A percentile compares a stretch with the other conserved stretches of the same genome.
Conservation (phyloP, 2,888 invertebrate species). For the Sarcophaga caerulescens region DNA sequence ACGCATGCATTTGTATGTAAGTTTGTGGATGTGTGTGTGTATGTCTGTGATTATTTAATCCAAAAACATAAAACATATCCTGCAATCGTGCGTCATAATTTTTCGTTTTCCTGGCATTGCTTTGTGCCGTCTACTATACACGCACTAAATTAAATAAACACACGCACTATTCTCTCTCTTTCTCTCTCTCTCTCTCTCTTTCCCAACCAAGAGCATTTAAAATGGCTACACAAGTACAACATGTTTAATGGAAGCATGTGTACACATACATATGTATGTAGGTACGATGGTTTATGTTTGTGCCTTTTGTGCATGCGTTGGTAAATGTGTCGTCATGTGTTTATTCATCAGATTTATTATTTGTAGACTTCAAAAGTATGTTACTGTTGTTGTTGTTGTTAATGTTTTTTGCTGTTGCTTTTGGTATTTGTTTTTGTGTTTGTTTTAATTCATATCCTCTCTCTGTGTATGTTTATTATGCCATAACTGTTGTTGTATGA, state of each 20-base stretch:
- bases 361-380: slow-evolving; percentile 47
- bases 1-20: background rate
- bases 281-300: background rate
- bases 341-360: slow-evolving; percentile 66
- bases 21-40: background rate
- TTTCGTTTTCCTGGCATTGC: slow-evolving; percentile 2
- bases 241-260: no score
- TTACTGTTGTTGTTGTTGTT: slow-evolving; percentile 31
- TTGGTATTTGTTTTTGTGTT: slow-evolving; percentile 10
- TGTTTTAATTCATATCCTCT: slow-evolving; percentile 32
- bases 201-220: background rate
- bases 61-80: slow-evolving; percentile 51
- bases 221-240: background rate
- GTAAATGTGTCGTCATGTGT: slow-evolving; percentile 50
- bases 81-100: slow-evolving; percentile 65
- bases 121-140: background rate
- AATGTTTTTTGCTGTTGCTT: background rate
- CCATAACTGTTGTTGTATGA: slow-evolving; percentile 35
- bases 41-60: background rate
- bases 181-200: background rate
- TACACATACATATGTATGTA: no score
- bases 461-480: slow-evolving; percentile 8
- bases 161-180: slow-evolving; percentile 5
- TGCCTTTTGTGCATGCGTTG: background rate
- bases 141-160: background rate